Evolutionary conservation across 1,140 invertebrate species (phyloP).

Genomic region (Hycleus cichorii): DNA sequence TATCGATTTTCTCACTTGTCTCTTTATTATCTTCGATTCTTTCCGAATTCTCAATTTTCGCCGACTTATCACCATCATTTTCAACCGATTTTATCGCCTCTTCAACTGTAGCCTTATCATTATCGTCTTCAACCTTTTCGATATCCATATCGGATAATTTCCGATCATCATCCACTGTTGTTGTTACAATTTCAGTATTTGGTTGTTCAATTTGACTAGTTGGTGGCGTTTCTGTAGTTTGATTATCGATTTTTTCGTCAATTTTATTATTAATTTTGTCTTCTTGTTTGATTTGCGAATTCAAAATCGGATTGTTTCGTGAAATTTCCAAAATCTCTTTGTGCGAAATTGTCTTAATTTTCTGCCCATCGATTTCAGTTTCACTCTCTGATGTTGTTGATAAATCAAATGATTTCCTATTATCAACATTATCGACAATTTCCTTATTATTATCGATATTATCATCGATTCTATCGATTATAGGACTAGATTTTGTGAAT

Average conservation of each 20-base stretch:
- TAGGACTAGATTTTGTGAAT: constrained; percentile 27
- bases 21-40: neutral
- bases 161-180: constrained; percentile 22
- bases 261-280: constrained; percentile 24
- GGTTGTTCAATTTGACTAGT: constrained; percentile 9
- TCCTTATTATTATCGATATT: constrained; percentile 24
- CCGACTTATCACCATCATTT: no score
- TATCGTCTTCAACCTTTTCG: constrained; percentile 24
- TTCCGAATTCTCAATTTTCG: no score
- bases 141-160: constrained; percentile 33
- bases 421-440: constrained; percentile 29
- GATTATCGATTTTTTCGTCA: constrained; percentile 31
- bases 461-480: constrained; percentile 20
- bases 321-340: constrained; percentile 38
- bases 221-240: neutral
- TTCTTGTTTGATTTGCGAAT: constrained; percentile 13
- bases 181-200: neutral
- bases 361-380: constrained; percentile 41
- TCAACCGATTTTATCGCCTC: constrained; percentile 17
- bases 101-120: constrained; percentile 3
- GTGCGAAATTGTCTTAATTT: constrained; percentile 38
- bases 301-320: constrained; percentile 38
- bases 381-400: constrained; percentile 38
- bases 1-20: constrained; percentile 22
- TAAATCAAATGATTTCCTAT: constrained; percentile 19